Percentiles rank a stretch among this genome's conserved stretches.
phyloP scores from a whole-genome alignment of 2,797 vertebrate species.

The Cetoscarus ocellatus region DNA sequence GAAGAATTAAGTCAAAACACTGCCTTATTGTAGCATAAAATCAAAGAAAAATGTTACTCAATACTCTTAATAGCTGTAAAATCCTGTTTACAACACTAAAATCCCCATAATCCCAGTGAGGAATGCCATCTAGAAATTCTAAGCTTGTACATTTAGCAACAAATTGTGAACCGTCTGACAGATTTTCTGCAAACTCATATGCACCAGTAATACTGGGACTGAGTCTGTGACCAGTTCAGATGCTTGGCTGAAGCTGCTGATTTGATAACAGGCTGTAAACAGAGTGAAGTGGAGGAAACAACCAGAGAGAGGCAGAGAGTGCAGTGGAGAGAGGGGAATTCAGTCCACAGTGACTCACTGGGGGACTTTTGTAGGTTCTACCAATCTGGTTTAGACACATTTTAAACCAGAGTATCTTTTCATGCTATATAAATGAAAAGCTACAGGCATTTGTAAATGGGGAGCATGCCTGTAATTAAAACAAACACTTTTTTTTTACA shows the following conservation, averaged over 20 bases:
- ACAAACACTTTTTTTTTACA: background rate
- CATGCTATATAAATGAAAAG: background rate
- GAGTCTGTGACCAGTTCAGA: slow-evolving; percentile 19
- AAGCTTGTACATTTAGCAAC: background rate
- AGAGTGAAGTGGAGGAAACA: slow-evolving; percentile 30
- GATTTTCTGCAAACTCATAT: background rate
- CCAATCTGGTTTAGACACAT: background rate
- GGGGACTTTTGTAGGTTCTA: slow-evolving; percentile 2
- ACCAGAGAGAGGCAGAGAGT: background rate
- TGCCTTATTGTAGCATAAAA: no score
- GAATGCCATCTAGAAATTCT: background rate
- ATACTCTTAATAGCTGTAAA: background rate
- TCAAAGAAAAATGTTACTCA: background rate
- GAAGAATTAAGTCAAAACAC: no score
- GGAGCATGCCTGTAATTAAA: background rate
- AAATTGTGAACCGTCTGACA: slow-evolving; percentile 7
- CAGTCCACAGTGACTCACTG: slow-evolving; percentile 23
- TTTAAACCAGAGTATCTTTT: background rate
- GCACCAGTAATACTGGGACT: slow-evolving; percentile 2
- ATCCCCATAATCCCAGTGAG: background rate
- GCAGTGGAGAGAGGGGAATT: background rate
- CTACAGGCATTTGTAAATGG: background rate
- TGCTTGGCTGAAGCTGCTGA: slow-evolving; percentile 22
- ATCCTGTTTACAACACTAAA: background rate
- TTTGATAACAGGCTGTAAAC: slow-evolving; percentile 47